Percentiles rank a stretch among this genome's conserved stretches.
Evolutionary conservation across 2,113 vertebrate genomes (phyloP).

Genomic region (Muntiacus reevesi): DNA sequence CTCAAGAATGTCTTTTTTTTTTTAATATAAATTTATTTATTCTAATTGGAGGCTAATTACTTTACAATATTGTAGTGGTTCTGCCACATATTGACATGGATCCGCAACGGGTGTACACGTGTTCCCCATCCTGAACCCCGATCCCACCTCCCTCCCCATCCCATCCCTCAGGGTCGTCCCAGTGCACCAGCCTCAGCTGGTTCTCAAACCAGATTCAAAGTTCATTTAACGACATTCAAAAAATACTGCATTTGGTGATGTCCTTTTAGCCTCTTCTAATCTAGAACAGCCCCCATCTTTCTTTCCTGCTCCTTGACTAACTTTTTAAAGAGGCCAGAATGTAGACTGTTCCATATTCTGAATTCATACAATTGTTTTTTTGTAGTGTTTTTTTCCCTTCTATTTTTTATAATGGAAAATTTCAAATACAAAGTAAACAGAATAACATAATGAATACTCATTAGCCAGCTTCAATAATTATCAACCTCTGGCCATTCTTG

Average conservation of each 20-base stretch:
- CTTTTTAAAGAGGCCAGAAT: background rate
- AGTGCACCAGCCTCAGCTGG: background rate
- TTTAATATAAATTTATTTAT: background rate
- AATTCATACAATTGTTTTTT: background rate
- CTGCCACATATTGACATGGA: background rate
- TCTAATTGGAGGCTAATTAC: background rate
- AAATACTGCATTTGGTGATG: background rate
- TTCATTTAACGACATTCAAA: background rate
- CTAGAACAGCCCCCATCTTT: background rate
- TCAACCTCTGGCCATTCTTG: background rate
- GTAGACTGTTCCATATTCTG: background rate
- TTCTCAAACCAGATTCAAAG: background rate
- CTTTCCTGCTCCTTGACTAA: background rate
- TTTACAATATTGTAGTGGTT: background rate
- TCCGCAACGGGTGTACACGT: rapidly evolving
- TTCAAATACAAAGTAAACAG: background rate
- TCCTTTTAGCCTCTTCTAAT: background rate
- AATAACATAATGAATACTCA: background rate
- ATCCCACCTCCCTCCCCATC: background rate
- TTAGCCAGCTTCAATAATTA: background rate
- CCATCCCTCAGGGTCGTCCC: background rate
- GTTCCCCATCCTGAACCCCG: background rate
- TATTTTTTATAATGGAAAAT: background rate
- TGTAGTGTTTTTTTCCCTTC: background rate
- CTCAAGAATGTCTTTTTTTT: background rate